Percentiles rank a stretch among this genome's conserved stretches.
Evolutionary conservation across 2,797 vertebrate species (phyloP).

Genomic region (Bufotes viridis): DNA sequence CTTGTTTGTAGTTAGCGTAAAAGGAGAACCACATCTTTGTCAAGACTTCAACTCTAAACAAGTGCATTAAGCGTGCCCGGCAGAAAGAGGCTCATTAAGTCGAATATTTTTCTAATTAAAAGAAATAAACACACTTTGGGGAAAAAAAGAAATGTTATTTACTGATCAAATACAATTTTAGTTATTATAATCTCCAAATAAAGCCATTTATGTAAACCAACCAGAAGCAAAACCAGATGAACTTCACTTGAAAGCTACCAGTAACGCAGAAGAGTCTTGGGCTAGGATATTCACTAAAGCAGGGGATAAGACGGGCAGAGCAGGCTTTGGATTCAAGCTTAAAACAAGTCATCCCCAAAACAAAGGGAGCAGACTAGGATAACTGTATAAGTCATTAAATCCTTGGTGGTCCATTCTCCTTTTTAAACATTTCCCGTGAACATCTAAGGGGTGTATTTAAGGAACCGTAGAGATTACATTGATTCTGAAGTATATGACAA

Average conservation of each 20-base stretch:
- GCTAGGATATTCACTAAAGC: constrained; percentile 23
- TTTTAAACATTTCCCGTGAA: constrained; percentile 39
- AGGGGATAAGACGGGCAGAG: constrained; percentile 16
- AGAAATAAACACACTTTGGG: constrained; percentile 18
- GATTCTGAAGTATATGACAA: constrained; percentile 19
- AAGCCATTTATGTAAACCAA: constrained; percentile 25
- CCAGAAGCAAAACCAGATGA: constrained; percentile 36
- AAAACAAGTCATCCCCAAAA: constrained; percentile 21
- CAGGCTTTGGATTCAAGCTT: constrained; percentile 20
- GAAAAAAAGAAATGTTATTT: constrained; percentile 16
- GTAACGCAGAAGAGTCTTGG: constrained; percentile 19
- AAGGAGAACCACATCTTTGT: neutral
- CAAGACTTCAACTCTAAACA: constrained; percentile 13
- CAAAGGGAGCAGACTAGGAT: constrained; percentile 7
- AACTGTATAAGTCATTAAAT: neutral
- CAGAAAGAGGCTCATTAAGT: neutral
- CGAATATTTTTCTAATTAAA: neutral
- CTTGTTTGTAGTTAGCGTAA: neutral
- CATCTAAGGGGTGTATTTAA: constrained; percentile 25
- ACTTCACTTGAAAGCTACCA: constrained; percentile 27
- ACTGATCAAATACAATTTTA: constrained; percentile 13
- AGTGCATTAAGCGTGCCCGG: constrained; percentile 24
- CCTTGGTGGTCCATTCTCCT: constrained; percentile 41
- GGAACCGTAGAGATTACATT: constrained; percentile 39
- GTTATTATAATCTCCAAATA: constrained; percentile 36